Conservation (phyloP, 2,888 invertebrate genomes). For the Drosophila mayaguana region DNA sequence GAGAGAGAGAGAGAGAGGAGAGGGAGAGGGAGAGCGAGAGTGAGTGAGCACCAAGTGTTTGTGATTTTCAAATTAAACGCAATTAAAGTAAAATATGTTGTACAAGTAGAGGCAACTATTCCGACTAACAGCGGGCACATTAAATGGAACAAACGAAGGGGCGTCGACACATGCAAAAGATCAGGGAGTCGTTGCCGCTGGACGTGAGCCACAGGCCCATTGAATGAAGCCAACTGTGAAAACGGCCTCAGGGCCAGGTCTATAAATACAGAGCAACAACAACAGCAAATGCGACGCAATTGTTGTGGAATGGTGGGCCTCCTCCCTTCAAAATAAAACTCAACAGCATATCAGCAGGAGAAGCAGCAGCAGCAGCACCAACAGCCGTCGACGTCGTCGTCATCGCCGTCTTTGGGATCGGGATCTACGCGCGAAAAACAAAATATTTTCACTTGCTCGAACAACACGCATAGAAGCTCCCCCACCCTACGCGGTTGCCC, state of each 20-base stretch:
- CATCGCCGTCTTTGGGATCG: constrained; percentile 13
- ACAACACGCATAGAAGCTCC: not conserved
- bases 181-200: constrained; percentile 39
- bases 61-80: constrained; percentile 53
- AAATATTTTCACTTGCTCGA: constrained; percentile 53
- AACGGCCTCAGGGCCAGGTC: constrained; percentile 55
- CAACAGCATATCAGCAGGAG: constrained; percentile 39
- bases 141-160: constrained; percentile 38
- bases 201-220: constrained; percentile 19
- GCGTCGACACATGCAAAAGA: constrained; percentile 55
- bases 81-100: constrained; percentile 63
- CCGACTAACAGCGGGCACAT: constrained; percentile 23
- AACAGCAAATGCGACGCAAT: constrained; percentile 41
- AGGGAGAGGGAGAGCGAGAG: too few species aligned
- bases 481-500: not conserved
- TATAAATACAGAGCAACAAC: constrained; percentile 45
- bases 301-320: constrained; percentile 45
- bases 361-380: constrained; percentile 8
- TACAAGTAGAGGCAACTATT: constrained; percentile 48
- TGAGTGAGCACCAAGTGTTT: constrained; percentile 18
- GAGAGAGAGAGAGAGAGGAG: not conserved
- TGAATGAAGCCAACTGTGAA: constrained; percentile 65
- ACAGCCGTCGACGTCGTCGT: constrained; percentile 2
- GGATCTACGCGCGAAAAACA: constrained; percentile 39
- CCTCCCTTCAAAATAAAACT: constrained; percentile 45